Conservation (phyloP, 2,113 vertebrate genomes). For the Seriola quinqueradiata region DNA sequence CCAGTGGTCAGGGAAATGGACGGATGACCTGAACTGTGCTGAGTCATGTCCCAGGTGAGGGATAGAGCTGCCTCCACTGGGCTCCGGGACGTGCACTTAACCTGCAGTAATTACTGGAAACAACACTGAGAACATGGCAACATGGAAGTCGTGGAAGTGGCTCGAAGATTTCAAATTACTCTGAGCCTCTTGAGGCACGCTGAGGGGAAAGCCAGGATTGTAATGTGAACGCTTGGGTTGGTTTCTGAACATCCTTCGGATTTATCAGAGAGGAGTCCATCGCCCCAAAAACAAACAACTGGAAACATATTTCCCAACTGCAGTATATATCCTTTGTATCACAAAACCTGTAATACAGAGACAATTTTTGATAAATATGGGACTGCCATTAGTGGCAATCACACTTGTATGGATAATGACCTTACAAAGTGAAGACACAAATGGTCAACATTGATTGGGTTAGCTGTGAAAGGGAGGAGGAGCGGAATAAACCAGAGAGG, state of each 20-base stretch:
- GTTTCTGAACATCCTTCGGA: slow-evolving; percentile 52
- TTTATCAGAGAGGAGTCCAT: slow-evolving; percentile 44
- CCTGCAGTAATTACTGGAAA: slow-evolving; percentile 85
- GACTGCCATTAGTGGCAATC: not conserved
- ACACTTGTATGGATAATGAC: slow-evolving; percentile 32
- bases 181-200: slow-evolving; percentile 66
- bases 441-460: slow-evolving; percentile 30
- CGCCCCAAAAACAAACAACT: slow-evolving; percentile 41
- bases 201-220: slow-evolving; percentile 56
- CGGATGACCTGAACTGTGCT: slow-evolving; percentile 81
- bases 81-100: slow-evolving; percentile 83
- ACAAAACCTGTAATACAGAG: slow-evolving; percentile 24
- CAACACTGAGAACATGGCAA: slow-evolving; percentile 81
- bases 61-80: slow-evolving; percentile 80
- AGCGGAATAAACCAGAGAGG: slow-evolving; percentile 9
- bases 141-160: slow-evolving; percentile 77
- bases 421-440: slow-evolving; percentile 32
- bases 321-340: not conserved
- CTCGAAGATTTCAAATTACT: slow-evolving; percentile 79
- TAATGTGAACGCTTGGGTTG: slow-evolving; percentile 53
- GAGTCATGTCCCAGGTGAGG: slow-evolving; percentile 85
- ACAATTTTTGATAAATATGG: slow-evolving; percentile 12
- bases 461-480: slow-evolving; percentile 36
- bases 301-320: not conserved
- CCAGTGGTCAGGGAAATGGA: slow-evolving; percentile 81